Percentiles rank a stretch among this genome's conserved stretches.
Conservation (phyloP, 2,888 invertebrate species). For the Drosophila hamatofila region DNA sequence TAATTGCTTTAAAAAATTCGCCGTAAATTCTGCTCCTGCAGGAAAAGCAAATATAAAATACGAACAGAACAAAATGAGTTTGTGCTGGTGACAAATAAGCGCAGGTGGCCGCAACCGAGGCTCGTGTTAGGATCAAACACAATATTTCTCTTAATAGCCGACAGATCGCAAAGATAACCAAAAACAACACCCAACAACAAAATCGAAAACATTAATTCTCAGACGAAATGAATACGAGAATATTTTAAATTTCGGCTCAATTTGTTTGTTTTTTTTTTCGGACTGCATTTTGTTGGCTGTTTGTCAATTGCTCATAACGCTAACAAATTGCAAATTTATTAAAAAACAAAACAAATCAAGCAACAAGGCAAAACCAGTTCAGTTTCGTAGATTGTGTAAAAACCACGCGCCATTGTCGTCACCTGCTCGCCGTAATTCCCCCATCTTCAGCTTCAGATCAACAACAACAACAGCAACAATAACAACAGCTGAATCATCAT, state of each 20-base stretch:
- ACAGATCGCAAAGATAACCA: slow-evolving; percentile 13
- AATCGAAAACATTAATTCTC: slow-evolving; percentile 12
- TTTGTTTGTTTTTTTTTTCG: slow-evolving; percentile 7
- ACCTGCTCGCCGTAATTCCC: slow-evolving; percentile 54
- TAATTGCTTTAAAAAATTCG: slow-evolving; percentile 45
- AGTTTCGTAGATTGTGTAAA: slow-evolving; percentile 44
- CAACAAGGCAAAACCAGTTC: slow-evolving; percentile 43
- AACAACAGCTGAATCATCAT: slow-evolving; percentile 27
- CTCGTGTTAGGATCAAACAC: slow-evolving; percentile 46
- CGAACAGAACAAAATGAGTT: not conserved
- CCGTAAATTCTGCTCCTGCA: slow-evolving; percentile 23
- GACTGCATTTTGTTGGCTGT: slow-evolving; percentile 11
- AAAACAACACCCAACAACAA: slow-evolving; percentile 6
- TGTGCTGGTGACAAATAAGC: slow-evolving; percentile 27
- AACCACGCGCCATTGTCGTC: slow-evolving; percentile 60
- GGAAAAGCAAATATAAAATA: not conserved
- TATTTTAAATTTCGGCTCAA: not conserved
- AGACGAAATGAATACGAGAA: slow-evolving; percentile 4
- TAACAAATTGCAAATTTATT: slow-evolving; percentile 43
- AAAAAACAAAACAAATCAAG: not conserved
- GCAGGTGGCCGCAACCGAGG: slow-evolving; percentile 34
- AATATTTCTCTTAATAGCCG: slow-evolving; percentile 17
- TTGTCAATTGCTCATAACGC: slow-evolving; percentile 23
- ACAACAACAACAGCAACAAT: slow-evolving; percentile 9
- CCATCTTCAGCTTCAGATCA: slow-evolving; percentile 23